Evolutionary conservation across 2,113 vertebrate species (phyloP).

Genomic region (Micronycteris hirsuta): DNA sequence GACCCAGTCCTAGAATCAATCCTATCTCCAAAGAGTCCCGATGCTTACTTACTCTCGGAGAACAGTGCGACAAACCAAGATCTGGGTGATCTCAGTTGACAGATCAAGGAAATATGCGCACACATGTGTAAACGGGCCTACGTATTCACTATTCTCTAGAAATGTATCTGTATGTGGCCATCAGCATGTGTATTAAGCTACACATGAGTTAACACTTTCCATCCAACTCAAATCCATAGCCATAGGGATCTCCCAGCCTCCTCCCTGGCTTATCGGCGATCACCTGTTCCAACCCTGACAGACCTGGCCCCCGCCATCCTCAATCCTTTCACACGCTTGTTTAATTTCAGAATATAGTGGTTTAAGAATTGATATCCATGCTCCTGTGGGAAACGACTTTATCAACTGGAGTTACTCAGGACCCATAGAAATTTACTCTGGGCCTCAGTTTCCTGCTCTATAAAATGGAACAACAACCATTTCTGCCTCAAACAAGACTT

Average conservation of each 20-base stretch:
- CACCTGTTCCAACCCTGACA: background rate
- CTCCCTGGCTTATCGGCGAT: background rate
- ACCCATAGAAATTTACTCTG: background rate
- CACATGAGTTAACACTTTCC: background rate
- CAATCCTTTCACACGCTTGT: background rate
- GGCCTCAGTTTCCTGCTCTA: background rate
- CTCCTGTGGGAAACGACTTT: background rate
- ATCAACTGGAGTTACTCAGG: background rate
- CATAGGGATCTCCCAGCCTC: background rate
- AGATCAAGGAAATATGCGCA: background rate
- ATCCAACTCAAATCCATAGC: background rate
- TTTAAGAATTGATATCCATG: background rate
- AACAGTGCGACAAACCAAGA: background rate
- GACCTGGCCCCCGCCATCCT: background rate
- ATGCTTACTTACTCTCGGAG: background rate
- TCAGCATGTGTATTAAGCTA: background rate
- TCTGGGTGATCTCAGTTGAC: background rate
- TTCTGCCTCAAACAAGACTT: background rate
- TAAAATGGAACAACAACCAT: background rate
- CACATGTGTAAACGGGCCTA: background rate
- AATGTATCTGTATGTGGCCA: background rate
- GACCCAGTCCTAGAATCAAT: background rate
- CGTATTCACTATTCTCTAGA: background rate
- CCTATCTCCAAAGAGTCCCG: background rate
- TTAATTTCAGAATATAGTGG: background rate